Conservation (phyloP, 2,113 vertebrate genomes). For the Genyomyrus donnyi region DNA sequence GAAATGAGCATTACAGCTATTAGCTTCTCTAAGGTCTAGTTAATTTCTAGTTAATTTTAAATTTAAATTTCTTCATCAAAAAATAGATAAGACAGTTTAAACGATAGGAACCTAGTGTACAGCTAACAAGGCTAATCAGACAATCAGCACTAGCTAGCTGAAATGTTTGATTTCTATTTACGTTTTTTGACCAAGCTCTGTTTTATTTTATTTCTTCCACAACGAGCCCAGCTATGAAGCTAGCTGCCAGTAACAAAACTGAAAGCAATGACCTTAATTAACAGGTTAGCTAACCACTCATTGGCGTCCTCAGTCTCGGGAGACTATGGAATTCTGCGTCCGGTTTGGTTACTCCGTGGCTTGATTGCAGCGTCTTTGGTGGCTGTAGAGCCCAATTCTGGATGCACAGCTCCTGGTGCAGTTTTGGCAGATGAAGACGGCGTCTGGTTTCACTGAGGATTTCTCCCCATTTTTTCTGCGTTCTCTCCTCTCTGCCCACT, state of each 20-base stretch:
- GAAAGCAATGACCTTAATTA: constrained; percentile 10
- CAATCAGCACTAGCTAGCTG: neutral
- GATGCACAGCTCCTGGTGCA: too few species aligned
- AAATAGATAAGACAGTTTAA: neutral
- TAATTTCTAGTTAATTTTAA: neutral
- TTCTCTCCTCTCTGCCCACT: too few species aligned
- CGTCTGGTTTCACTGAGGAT: too few species aligned
- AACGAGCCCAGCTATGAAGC: neutral
- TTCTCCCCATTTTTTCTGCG: too few species aligned
- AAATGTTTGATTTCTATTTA: neutral
- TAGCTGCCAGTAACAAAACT: neutral
- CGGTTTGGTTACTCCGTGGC: too few species aligned
- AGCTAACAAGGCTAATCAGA: neutral
- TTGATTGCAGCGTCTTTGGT: too few species aligned
- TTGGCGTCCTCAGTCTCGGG: too few species aligned
- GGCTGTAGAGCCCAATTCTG: too few species aligned
- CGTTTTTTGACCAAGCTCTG: neutral
- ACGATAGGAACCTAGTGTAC: neutral
- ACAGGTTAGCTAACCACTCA: neutral
- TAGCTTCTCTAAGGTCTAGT: neutral
- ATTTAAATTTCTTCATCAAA: neutral
- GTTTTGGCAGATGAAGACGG: too few species aligned
- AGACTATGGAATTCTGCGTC: too few species aligned
- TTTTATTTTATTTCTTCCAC: neutral
- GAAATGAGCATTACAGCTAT: neutral